Evolutionary conservation across 2,888 invertebrate species (phyloP).

Genomic region (Protonemura montana): DNA sequence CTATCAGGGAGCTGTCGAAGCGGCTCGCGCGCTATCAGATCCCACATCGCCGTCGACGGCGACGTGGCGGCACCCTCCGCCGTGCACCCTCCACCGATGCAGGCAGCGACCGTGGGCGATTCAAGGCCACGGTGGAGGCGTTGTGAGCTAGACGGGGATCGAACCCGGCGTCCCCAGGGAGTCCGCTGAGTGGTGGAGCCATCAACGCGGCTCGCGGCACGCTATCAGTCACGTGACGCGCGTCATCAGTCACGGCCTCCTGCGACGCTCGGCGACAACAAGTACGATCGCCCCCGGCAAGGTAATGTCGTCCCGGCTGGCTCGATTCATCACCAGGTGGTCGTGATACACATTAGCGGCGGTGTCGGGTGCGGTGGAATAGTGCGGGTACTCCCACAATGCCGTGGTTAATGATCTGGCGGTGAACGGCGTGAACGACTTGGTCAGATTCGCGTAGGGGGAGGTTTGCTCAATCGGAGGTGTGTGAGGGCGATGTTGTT

Average conservation of each 20-base stretch:
- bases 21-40: neutral
- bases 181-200: neutral
- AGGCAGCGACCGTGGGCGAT: neutral
- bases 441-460: no score
- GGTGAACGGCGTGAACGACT: no score
- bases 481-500: no score
- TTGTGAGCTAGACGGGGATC: neutral
- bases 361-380: no score
- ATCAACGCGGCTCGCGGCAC: neutral
- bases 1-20: neutral
- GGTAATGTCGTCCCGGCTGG: neutral
- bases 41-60: neutral
- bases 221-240: neutral
- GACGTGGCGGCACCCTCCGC: no score
- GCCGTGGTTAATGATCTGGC: no score
- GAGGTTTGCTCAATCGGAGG: no score
- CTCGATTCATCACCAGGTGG: no score
- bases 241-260: constrained; percentile 2
- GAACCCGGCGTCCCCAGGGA: neutral
- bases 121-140: neutral
- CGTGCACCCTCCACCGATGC: neutral
- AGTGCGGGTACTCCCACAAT: no score
- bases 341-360: no score
- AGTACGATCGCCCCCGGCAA: neutral
- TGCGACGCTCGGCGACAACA: neutral